Evolutionary conservation across 1,140 invertebrate species (phyloP).

Genomic region (Phenacoccus solenopsis): DNA sequence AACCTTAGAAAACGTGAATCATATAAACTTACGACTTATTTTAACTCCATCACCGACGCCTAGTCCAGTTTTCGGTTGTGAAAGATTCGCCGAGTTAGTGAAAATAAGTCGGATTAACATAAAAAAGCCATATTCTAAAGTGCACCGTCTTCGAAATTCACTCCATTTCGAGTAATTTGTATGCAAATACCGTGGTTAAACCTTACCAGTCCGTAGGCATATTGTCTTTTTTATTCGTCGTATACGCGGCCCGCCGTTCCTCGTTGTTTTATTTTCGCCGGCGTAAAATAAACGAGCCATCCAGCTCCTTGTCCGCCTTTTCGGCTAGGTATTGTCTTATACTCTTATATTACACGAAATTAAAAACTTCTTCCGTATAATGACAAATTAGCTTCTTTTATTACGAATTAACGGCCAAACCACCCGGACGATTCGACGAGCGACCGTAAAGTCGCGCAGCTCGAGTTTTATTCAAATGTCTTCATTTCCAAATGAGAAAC

Average conservation of each 20-base stretch:
- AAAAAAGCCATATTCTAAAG: constrained; percentile 11
- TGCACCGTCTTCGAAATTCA: constrained; percentile 10
- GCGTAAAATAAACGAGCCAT: no score
- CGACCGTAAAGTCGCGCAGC: no score
- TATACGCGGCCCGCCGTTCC: no score
- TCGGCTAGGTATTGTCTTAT: no score
- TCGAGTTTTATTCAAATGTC: no score
- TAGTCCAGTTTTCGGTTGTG: background rate
- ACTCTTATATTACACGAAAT: no score
- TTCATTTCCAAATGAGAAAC: no score
- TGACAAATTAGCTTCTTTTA: no score
- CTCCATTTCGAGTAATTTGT: constrained; percentile 7
- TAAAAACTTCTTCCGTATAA: no score
- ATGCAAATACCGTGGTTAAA: constrained; percentile 12
- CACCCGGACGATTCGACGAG: no score
- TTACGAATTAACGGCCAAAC: no score
- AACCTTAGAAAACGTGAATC: background rate
- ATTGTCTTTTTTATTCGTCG: constrained; percentile 12
- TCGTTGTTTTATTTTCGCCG: background rate
- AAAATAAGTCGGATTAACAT: constrained; percentile 10
- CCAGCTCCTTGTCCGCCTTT: no score
- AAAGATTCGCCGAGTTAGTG: background rate
- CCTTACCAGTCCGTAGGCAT: background rate
- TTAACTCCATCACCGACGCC: background rate
- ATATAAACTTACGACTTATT: constrained; percentile 8